phyloP scores from a whole-genome alignment of 37 sponge, comb jelly and placozoan species.

The Spongia lamella region DNA sequence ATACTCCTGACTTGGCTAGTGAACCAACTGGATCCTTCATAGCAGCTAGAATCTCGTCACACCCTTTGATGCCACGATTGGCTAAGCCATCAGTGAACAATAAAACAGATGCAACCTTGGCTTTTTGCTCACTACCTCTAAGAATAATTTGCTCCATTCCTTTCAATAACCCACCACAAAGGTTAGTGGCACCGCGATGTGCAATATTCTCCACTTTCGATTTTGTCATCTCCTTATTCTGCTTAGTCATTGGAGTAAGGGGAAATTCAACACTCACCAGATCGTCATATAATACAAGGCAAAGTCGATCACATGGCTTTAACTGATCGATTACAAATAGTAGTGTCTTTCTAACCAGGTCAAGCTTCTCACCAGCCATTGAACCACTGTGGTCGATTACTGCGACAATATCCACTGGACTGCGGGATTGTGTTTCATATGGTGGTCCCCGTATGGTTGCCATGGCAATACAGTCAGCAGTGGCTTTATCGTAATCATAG shows the following conservation, averaged over 20 bases:
- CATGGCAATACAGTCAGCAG: not conserved
- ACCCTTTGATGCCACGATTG: constrained; percentile 58
- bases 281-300: constrained; percentile 77
- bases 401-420: constrained; percentile 84
- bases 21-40: constrained; percentile 63
- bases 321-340: constrained; percentile 86
- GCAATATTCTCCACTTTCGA: constrained; percentile 38
- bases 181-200: constrained; percentile 69
- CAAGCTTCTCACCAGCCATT: constrained; percentile 76
- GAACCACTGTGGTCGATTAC: constrained; percentile 91
- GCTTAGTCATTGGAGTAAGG: constrained; percentile 63
- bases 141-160: constrained; percentile 58
- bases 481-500: too few species aligned
- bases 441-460: constrained; percentile 74
- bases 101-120: constrained; percentile 86
- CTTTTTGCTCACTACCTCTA: constrained; percentile 29
- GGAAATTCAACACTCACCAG: constrained; percentile 52
- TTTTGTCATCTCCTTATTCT: constrained; percentile 59
- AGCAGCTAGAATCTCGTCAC: constrained; percentile 57
- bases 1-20: too few species aligned
- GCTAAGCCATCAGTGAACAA: constrained; percentile 91
- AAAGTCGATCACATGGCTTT: constrained; percentile 77
- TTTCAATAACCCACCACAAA: constrained; percentile 82
- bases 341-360: constrained; percentile 84
- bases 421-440: constrained; percentile 70